These are phyloP conservation scores for Drosophila virilis DNA, from an alignment of 1,140 invertebrate species.

Conservation along the genomic window DNA sequence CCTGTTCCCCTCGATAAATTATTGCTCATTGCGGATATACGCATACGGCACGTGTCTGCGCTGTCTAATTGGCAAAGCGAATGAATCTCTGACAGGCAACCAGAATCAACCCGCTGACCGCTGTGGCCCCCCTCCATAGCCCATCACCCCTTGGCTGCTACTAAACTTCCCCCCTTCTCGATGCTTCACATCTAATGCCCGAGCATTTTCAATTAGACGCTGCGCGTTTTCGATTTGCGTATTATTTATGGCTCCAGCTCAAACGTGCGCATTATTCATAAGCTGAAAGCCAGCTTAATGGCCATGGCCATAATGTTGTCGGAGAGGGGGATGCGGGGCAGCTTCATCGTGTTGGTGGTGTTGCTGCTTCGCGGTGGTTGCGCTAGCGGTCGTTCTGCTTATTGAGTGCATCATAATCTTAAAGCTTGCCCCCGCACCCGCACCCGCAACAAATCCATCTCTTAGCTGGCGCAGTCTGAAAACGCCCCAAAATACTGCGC, in stretches of 20 bases:
- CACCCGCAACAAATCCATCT: not conserved
- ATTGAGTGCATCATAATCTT: slow-evolving; percentile 41
- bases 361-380: not conserved
- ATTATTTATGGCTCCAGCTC: slow-evolving; percentile 74
- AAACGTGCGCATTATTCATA: slow-evolving; percentile 82
- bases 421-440: not conserved
- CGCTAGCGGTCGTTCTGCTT: slow-evolving; percentile 26
- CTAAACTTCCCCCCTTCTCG: not conserved
- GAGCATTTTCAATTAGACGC: slow-evolving; percentile 79
- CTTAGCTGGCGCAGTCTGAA: not conserved
- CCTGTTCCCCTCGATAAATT: slow-evolving; percentile 57
- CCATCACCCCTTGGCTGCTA: not conserved
- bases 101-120: slow-evolving; percentile 58
- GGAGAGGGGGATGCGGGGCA: not conserved
- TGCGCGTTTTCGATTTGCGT: slow-evolving; percentile 81
- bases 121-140: not conserved
- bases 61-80: slow-evolving; percentile 80
- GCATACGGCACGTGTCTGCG: slow-evolving; percentile 79
- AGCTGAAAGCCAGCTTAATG: slow-evolving; percentile 73
- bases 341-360: not conserved
- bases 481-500: not conserved
- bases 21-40: slow-evolving; percentile 69
- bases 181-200: slow-evolving; percentile 35
- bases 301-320: slow-evolving; percentile 14
- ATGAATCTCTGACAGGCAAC: slow-evolving; percentile 54